Conservation (phyloP, 2,113 vertebrate species). For the Promerops cafer region DNA sequence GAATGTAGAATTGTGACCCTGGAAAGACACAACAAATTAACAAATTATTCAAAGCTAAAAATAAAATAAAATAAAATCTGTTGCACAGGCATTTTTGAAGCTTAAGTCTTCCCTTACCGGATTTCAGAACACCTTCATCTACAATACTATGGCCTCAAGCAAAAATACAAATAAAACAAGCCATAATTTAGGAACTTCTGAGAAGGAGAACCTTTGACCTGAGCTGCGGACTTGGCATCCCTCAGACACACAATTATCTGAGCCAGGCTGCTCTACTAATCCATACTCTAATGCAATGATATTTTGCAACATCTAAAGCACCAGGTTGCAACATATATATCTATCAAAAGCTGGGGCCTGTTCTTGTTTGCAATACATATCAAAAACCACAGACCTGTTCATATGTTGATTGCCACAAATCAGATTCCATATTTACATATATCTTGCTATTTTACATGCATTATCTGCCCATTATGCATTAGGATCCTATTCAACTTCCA, state of each 20-base stretch:
- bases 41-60: conserved; percentile 23
- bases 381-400: conserved; percentile 39
- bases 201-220: conserved; percentile 62
- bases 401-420: conserved; percentile 26
- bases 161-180: conserved; percentile 68
- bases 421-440: conserved; percentile 56
- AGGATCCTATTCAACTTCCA: conserved; percentile 51
- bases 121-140: conserved; percentile 55
- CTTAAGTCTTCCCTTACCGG: conserved; percentile 5
- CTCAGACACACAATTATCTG: conserved; percentile 65
- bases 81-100: not conserved
- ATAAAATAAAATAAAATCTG: not conserved
- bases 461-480: conserved; percentile 55
- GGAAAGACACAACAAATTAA: conserved; percentile 46
- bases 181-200: conserved; percentile 68
- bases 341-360: conserved; percentile 24
- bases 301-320: conserved; percentile 36
- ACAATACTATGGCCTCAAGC: conserved; percentile 58
- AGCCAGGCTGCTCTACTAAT: conserved; percentile 21
- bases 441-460: conserved; percentile 59
- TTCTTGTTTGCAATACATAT: conserved; percentile 24
- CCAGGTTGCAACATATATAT: not conserved
- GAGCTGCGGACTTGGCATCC: conserved; percentile 22
- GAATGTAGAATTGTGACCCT: conserved; percentile 12
- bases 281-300: conserved; percentile 50